Conservation (phyloP, 2,797 vertebrate species). For the Manis pentadactyla region DNA sequence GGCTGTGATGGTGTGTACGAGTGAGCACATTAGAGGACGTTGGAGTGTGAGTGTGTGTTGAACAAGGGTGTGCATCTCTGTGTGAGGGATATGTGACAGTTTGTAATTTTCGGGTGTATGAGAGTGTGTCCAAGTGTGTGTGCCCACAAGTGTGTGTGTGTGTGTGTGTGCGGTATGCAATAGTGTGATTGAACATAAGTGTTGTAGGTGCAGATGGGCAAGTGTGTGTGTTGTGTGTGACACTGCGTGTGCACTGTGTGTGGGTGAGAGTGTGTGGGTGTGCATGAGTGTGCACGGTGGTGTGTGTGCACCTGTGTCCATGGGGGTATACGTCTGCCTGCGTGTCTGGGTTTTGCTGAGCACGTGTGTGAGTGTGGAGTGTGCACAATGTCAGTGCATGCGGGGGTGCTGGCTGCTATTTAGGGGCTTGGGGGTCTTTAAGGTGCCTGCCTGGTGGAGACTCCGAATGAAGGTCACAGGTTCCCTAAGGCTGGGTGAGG, state of each 20-base stretch:
- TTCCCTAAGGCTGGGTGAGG: rapidly evolving
- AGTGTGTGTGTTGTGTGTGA: background rate
- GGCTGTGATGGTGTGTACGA: background rate
- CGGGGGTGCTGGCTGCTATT: background rate
- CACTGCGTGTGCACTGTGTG: background rate
- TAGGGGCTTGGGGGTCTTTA: background rate
- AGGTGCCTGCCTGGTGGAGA: background rate
- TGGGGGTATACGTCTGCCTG: rapidly evolving
- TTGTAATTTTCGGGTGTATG: background rate
- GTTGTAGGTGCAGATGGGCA: background rate
- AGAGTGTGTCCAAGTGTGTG: no score
- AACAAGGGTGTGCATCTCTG: background rate
- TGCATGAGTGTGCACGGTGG: background rate
- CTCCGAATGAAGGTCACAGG: rapidly evolving
- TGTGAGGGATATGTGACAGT: background rate
- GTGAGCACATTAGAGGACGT: background rate
- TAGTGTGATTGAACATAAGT: background rate
- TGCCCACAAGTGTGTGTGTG: background rate
- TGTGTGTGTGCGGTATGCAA: background rate
- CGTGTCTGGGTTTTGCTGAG: background rate
- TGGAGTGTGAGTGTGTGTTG: background rate
- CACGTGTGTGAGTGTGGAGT: background rate
- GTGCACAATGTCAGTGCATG: background rate
- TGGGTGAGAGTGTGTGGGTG: background rate
- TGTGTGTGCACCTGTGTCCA: no score